Evolutionary conservation across 2,113 vertebrate species (phyloP), one percentile per base, ranked within the genome.

Genomic region (Tamias sibiricus): DNA sequence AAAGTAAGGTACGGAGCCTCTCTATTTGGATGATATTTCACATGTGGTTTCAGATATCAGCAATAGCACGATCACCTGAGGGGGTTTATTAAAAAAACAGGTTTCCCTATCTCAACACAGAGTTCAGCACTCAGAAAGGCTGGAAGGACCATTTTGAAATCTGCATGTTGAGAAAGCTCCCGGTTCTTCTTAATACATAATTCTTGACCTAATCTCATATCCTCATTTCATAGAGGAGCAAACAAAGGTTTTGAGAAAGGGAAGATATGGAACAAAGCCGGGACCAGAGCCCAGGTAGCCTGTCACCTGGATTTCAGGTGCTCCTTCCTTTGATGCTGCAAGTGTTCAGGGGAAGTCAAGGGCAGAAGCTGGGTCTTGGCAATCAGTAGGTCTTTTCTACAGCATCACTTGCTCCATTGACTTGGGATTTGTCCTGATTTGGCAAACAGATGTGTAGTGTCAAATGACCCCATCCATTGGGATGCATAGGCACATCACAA

Each of bases 311-410:
- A 10, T 32, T 32, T 64, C 0, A 1, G 26, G 20, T n/a, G 9
- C 37, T 52, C 42, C 47, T 30, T n/a, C 32, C 12, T 10, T 20
- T 19, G n/a, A 75, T 20, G 8, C 8, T 2, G 40, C 22, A 17
- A 35, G 69, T 3, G 1, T 42, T 5, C 2, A 0, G 4, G 8
- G 62, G 37, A n/a, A 44, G 20, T 11, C 79, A 44, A 32, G 40
- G 44, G 22, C n/a, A n/a, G 77, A 30, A 35, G 35, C 19, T 9
- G 19, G 12, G 16, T 26, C 16, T 44, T 7, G 1, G 32, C 40
- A 7, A 2, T 47, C 9, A 0, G 20, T 0, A 7, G 71, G n/a
- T 37, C 54, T 57, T 35, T 1, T 0, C 16, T 0, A 8, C 14
- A 30, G 0, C 44, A 19, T 19, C 30, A 35, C 37, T 57, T 16